Evolutionary conservation across 1,140 invertebrate species (phyloP).

Genomic region (Drosophila ogumai): DNA sequence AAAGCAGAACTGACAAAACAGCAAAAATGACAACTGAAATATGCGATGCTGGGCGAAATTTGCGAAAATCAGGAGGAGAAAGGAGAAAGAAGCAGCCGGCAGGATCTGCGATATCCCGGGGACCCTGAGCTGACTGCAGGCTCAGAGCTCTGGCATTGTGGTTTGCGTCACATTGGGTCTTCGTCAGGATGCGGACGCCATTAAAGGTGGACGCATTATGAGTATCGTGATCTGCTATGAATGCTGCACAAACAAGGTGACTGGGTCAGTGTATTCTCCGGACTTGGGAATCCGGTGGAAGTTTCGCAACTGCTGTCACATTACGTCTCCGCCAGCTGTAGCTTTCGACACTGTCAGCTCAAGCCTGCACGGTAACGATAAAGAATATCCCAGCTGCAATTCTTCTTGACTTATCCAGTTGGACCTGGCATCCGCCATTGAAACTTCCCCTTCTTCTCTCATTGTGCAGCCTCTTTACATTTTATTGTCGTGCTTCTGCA

Average conservation of each 20-base stretch:
- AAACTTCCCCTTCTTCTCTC: not conserved
- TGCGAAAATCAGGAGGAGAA: slow-evolving; percentile 16
- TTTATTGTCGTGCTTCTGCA: slow-evolving; percentile 65
- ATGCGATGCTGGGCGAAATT: slow-evolving; percentile 65
- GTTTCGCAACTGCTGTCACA: slow-evolving; percentile 1
- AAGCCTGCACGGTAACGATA: slow-evolving; percentile 10
- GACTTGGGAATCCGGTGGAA: not conserved
- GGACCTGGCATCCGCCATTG: not conserved
- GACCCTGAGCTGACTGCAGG: slow-evolving; percentile 37
- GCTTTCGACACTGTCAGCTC: slow-evolving; percentile 8
- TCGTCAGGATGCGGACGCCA: slow-evolving; percentile 29
- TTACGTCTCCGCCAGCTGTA: not conserved
- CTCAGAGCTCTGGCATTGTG: slow-evolving; percentile 51
- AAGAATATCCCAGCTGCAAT: slow-evolving; percentile 17
- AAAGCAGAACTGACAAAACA: slow-evolving; percentile 72
- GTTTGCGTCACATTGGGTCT: slow-evolving; percentile 50
- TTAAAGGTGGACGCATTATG: slow-evolving; percentile 8
- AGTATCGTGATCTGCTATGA: slow-evolving; percentile 14
- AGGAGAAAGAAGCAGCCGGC: not conserved
- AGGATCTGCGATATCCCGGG: slow-evolving; percentile 27
- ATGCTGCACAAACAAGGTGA: slow-evolving; percentile 14
- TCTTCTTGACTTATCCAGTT: slow-evolving; percentile 8
- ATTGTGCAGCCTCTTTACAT: slow-evolving; percentile 7
- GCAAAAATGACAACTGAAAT: slow-evolving; percentile 78
- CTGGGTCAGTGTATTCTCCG: slow-evolving; percentile 3